phyloP scores from a whole-genome alignment of 2,888 invertebrate genomes.

The Megalurothrips usitatus region DNA sequence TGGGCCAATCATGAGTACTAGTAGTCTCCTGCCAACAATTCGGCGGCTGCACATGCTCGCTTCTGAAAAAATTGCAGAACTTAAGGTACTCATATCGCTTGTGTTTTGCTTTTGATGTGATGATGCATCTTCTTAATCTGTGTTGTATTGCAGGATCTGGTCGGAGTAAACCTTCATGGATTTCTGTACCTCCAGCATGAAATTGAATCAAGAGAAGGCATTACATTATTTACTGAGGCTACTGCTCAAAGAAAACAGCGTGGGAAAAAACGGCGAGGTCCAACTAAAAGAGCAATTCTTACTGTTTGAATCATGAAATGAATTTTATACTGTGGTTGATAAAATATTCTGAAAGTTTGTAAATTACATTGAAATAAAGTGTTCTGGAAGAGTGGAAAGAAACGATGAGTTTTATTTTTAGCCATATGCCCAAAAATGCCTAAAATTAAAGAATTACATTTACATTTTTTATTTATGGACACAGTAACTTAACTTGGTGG shows the following conservation, averaged over 20 bases:
- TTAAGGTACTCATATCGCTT: conserved; percentile 53
- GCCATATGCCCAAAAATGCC: background rate
- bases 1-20: conserved; percentile 70
- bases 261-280: conserved; percentile 58
- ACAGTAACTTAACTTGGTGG: too few relatives aligned
- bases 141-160: conserved; percentile 60
- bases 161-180: conserved; percentile 82
- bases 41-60: conserved; percentile 60
- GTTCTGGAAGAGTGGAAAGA: background rate
- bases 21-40: conserved; percentile 60
- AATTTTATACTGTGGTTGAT: background rate
- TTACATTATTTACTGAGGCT: conserved; percentile 74
- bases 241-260: conserved; percentile 58
- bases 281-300: conserved; percentile 57
- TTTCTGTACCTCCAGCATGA: conserved; percentile 70
- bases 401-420: background rate
- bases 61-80: conserved; percentile 53
- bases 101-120: conserved; percentile 33
- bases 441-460: background rate
- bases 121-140: conserved; percentile 31
- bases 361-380: background rate
- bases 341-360: background rate
- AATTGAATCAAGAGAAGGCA: conserved; percentile 68
- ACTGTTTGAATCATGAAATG: conserved; percentile 42
- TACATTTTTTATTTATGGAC: too few relatives aligned